Evolutionary conservation across 1,140 invertebrate species (phyloP).

Genomic region (Parapsyche elsis): DNA sequence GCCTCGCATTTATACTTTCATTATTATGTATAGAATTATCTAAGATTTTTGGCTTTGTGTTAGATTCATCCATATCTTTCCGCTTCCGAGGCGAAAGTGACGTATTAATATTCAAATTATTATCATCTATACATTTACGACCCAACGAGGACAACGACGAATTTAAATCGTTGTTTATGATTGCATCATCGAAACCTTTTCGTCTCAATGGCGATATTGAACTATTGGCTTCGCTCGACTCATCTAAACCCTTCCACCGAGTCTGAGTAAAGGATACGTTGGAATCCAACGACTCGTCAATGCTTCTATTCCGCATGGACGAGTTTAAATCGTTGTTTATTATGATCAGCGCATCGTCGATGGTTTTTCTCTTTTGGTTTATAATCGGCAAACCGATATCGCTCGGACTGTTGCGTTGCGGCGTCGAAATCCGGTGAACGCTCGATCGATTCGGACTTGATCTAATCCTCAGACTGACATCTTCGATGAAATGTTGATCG

Average conservation of each 20-base stretch:
- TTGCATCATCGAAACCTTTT: conserved; percentile 17
- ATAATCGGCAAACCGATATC: conserved; percentile 21
- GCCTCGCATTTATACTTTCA: conserved; percentile 2
- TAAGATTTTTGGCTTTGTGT: background rate
- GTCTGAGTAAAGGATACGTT: conserved; percentile 15
- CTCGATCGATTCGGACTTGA: conserved; percentile 43
- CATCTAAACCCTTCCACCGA: conserved; percentile 36
- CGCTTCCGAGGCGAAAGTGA: conserved; percentile 5
- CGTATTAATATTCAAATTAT: background rate
- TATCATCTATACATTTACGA: conserved; percentile 37
- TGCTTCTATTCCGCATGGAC: conserved; percentile 21
- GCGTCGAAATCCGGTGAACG: conserved; percentile 13
- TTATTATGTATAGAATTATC: background rate
- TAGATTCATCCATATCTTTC: conserved; percentile 13
- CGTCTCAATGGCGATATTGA: conserved; percentile 42
- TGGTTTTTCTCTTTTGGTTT: conserved; percentile 25
- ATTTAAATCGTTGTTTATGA: conserved; percentile 32
- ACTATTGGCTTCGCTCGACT: conserved; percentile 34
- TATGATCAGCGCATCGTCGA: conserved; percentile 37
- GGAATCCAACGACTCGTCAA: conserved; percentile 17
- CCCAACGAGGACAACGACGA: conserved; percentile 39
- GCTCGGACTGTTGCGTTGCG: conserved; percentile 11
- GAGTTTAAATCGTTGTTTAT: conserved; percentile 44
- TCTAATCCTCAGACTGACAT: conserved; percentile 33
- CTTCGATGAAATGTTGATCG: conserved; percentile 25